Base-by-base conservation (phyloP, 2,888 invertebrate species). In the Conchocele bisecta region DNA sequence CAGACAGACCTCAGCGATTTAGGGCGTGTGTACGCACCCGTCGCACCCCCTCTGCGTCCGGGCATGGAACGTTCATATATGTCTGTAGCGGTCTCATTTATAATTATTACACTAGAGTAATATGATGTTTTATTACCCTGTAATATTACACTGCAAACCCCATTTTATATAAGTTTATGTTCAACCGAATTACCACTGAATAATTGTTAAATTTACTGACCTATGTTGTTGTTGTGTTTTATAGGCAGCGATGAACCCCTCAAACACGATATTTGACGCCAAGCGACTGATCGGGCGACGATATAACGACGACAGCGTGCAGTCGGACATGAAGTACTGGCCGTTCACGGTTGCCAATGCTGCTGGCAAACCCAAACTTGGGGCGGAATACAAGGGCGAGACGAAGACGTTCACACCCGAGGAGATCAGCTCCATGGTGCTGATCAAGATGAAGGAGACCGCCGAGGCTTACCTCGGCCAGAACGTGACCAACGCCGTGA, bases 401-500 rank as follows among this genome's bases (percentile, higher is more conserved):
- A 92, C 92, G 71, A 98, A 97, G 91, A 93, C 93, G 17, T 97
- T 97, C 93, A 95, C 95, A 91, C 96, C 97, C 0, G 96, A 97
- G 91, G 97, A 97, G 92, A 94, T 97, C 81, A 95, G 95, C 89
- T 96, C 96, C 44, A 96, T 97, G 96, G 96, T 97, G 56, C 93
- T 97, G 81, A 95, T 94, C 17, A 97, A 97, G 90, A 97, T 97
- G 97, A 97, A 96, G 93, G 88, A 90, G 50, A 89, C 87, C 5
- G 92, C 92, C 41, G 92, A 92, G 72, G 89, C 91, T 6, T 91
- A 89, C 80, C 86, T 91, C 57, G 98, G 98, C 58, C 94, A 94
- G 48, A 85, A 70, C 35, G 84, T 90, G 0, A 83, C 71, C 1
- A 82, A 89, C 51, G 89, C 89, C 22, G 90, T 90, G 1, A 80